A percentile compares a stretch with the other conserved stretches of the same genome.
These are phyloP conservation scores for Acyrthosiphon pisum DNA, from an alignment of 1,140 invertebrate species.

Conservation along the genomic window DNA sequence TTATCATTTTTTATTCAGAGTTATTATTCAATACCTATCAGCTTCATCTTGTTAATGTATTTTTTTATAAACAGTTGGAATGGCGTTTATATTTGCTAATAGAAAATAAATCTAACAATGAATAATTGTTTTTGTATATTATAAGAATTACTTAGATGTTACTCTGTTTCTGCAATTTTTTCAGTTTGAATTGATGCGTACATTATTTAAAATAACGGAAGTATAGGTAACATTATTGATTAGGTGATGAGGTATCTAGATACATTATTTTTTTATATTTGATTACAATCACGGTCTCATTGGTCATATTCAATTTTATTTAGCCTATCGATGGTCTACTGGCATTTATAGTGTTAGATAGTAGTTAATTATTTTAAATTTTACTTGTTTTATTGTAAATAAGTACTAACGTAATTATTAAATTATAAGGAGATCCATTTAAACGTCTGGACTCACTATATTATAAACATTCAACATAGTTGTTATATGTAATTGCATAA, in stretches of 20 bases:
- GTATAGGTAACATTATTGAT: too few species aligned
- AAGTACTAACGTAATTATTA: too few species aligned
- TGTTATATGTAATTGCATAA: not conserved
- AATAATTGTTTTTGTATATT: not conserved
- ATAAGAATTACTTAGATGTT: not conserved
- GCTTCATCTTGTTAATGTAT: not conserved
- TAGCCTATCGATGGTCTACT: not conserved
- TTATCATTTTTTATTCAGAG: not conserved
- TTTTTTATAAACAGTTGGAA: not conserved
- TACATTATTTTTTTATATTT: not conserved
- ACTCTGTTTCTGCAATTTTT: not conserved
- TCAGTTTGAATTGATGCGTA: not conserved
- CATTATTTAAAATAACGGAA: not conserved
- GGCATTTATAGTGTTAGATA: not conserved
- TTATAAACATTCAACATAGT: not conserved
- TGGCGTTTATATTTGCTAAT: not conserved
- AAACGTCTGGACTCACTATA: not conserved
- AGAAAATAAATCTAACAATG: not conserved
- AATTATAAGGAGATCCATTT: not conserved
- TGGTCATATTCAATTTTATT: not conserved
- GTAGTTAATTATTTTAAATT: not conserved
- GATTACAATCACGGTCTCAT: not conserved
- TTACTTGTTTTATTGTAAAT: not conserved
- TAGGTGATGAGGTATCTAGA: too few species aligned
- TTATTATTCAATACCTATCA: conserved; percentile 24